Conservation (phyloP, 2,797 vertebrate species). For the Enteromius radiatus region DNA sequence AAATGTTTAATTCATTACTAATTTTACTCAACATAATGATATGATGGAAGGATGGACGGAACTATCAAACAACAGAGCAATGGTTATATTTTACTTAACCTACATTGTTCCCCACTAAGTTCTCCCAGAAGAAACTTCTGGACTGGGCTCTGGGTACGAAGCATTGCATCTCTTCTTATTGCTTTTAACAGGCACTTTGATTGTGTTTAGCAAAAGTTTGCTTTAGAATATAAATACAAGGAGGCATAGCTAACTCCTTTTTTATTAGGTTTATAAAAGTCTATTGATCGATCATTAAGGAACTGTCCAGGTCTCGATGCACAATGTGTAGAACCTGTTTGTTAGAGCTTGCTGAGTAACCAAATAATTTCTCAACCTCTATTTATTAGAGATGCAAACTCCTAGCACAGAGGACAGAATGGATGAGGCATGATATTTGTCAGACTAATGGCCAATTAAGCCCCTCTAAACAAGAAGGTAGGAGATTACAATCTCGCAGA, state of each 20-base stretch:
- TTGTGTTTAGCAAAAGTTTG: slow-evolving; percentile 72
- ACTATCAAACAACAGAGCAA: too few relatives aligned
- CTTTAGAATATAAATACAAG: slow-evolving; percentile 75
- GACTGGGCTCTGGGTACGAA: slow-evolving; percentile 74
- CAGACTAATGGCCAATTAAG: slow-evolving; percentile 84
- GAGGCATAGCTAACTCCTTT: slow-evolving; percentile 18
- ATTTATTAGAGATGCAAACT: slow-evolving; percentile 82
- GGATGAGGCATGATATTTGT: slow-evolving; percentile 74
- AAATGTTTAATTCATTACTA: neutral
- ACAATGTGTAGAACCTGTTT: slow-evolving; percentile 49
- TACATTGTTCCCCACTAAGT: neutral
- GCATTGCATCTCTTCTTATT: slow-evolving; percentile 70
- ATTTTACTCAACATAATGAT: neutral
- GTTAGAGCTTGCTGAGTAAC: slow-evolving; percentile 57
- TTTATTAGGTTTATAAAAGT: slow-evolving; percentile 38
- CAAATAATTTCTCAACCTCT: slow-evolving; percentile 69
- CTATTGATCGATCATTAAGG: slow-evolving; percentile 49
- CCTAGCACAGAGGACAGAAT: slow-evolving; percentile 74
- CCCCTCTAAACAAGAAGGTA: slow-evolving; percentile 76
- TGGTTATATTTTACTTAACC: neutral
- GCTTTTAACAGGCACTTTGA: slow-evolving; percentile 68
- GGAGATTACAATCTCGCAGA: slow-evolving; percentile 74
- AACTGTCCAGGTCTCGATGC: slow-evolving; percentile 39
- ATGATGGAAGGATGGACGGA: neutral
- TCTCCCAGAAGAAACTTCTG: slow-evolving; percentile 51